phyloP scores from a whole-genome alignment of 2,113 vertebrate species.

The Scophthalmus maximus region DNA sequence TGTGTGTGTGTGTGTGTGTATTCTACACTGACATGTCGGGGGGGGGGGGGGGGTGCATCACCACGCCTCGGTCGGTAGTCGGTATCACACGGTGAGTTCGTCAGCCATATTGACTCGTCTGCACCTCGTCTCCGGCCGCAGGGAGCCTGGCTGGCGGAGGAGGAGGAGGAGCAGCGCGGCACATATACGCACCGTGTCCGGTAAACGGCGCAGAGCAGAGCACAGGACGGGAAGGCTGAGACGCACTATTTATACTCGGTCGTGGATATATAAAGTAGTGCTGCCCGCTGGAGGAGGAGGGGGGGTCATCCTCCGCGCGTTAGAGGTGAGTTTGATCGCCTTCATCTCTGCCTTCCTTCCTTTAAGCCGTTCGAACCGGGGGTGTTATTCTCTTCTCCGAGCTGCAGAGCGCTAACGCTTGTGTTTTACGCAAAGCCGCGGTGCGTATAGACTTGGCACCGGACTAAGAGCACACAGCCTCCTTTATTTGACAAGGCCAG shows the following conservation, averaged over 20 bases:
- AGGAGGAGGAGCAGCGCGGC: no score
- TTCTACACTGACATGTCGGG: neutral
- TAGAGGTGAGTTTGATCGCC: constrained; percentile 64
- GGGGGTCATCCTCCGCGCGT: constrained; percentile 47
- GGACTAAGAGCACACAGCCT: no score
- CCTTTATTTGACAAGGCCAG: no score
- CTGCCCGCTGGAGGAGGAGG: constrained; percentile 44
- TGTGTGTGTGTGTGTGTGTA: no score
- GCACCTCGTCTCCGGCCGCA: constrained; percentile 47
- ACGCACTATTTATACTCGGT: constrained; percentile 67
- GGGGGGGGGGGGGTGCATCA: constrained; percentile 28
- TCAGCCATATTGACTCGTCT: constrained; percentile 75
- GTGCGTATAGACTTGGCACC: no score
- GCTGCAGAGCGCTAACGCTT: constrained; percentile 1
- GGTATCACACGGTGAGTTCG: constrained; percentile 56
- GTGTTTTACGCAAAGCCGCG: neutral
- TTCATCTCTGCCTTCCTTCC: constrained; percentile 32
- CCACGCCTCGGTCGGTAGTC: constrained; percentile 71
- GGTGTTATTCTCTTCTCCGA: constrained; percentile 15
- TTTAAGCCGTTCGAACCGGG: constrained; percentile 40
- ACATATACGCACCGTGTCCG: constrained; percentile 47
- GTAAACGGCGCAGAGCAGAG: constrained; percentile 37
- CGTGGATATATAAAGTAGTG: constrained; percentile 58
- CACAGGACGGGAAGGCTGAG: constrained; percentile 41
- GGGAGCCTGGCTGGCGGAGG: constrained; percentile 4